Evolutionary conservation across 1,140 invertebrate genomes (phyloP), one percentile per base, ranked within the genome.

Genomic region (Drosophila sturtevanti): DNA sequence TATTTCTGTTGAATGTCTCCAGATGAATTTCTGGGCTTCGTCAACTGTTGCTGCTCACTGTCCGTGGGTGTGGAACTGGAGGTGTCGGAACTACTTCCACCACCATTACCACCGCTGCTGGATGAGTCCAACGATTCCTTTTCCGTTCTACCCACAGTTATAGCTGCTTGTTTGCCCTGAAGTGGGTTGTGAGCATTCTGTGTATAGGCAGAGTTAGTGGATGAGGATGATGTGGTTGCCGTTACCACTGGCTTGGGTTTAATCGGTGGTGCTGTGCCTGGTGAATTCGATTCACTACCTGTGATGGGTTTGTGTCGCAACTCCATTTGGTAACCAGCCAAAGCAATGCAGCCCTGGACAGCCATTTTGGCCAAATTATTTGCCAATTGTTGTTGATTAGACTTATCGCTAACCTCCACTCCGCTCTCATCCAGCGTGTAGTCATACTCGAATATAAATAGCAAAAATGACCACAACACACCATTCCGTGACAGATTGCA

Each of bases 401-500:
- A 94, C 31, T 96, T 95, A 90, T 97, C 95, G 76, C 94, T 95
- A 66, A 95, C 93, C 90, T 98, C 96, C 12, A 99, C 96, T 0
- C 98, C 98, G 63, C 98, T 97, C 93, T 99, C 99, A 64, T 99
- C 97, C 64, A 99, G 93, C 0, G 99, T 99, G 92, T 97, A 99
- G 93, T 99, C 99, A 91, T 99, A 99, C 51, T 96, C 95, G 92
- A 99, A 99, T 87, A 98, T 95, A 80, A 97, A 97, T 0, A 96
- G 94, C 56, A 99, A 91, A 24, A 99, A 92, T 89, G 98, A 97
- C 96, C 98, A 99, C 0, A 99, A 90, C 0, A 97, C 96, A 9
- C 98, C 98, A 5, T 97, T 95, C 89, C 98, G 95, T n/a, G 98
- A 94, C 21, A 99, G 92, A 90, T 96, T 95, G 87, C 96, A 96